Percentiles rank a stretch among this genome's conserved stretches.
Conservation (phyloP, 2,113 vertebrate genomes). For the Damaliscus lunatus region DNA sequence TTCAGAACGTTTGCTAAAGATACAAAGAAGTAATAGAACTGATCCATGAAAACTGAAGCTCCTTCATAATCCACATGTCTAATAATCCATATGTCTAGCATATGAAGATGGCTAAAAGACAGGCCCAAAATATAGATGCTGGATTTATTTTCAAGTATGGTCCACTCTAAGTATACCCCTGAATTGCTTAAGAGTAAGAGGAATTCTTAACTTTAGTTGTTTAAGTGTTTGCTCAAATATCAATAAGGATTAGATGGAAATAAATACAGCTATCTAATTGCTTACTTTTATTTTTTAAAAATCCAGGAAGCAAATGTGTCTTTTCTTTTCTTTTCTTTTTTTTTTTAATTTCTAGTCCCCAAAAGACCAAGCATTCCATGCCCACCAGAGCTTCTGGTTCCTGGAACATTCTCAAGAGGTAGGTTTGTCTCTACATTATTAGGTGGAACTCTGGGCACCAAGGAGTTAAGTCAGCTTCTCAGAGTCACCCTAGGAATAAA, state of each 20-base stretch:
- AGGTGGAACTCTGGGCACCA: conserved; percentile 15
- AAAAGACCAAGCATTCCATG: neutral
- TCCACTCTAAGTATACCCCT: neutral
- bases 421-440: neutral
- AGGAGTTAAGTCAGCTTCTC: conserved; percentile 27
- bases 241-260: conserved; percentile 29
- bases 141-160: neutral
- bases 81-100: neutral
- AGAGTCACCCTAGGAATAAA: conserved; percentile 18
- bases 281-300: neutral
- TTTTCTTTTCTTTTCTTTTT: neutral
- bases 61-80: neutral
- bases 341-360: neutral
- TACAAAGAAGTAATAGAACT: conserved; percentile 25
- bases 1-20: neutral
- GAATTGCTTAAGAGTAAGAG: conserved; percentile 10
- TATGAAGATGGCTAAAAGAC: conserved; percentile 19
- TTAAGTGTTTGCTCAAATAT: conserved; percentile 28
- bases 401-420: conserved; percentile 33
- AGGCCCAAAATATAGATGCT: neutral
- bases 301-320: neutral
- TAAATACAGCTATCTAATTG: neutral
- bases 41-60: neutral
- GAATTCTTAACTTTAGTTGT: conserved; percentile 33
- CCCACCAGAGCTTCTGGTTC: neutral